Evolutionary conservation across 2,113 vertebrate species (phyloP), one percentile per base, ranked within the genome.

Genomic region (Lonchura striata): DNA sequence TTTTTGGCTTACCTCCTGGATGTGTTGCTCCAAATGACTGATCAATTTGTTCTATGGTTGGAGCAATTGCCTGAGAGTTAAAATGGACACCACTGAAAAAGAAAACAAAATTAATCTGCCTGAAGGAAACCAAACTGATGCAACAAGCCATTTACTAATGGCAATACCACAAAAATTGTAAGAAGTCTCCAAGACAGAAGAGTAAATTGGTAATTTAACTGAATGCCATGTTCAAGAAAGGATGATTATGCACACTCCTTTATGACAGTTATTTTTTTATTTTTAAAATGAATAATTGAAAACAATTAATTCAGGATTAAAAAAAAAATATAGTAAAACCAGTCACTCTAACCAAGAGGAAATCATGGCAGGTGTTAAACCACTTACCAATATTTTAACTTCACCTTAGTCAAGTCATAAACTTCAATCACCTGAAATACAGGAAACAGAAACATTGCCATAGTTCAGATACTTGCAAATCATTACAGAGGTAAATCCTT

Each of bases 311-410:
- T 65, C 15, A 30, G 24, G 23, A 74, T 41, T 69, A 46, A 2
- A 6, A 13, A 41, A 21, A 21, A 47, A 56, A 54, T 20, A 2
- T 0, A 77, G 6, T 69, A 24, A 66, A 69, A 56, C 1, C 7
- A 64, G 37, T 9, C 30, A 61, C 37, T 69, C 49, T 15, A 52
- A 79, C 22, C 50, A 88, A 68, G 22, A 65, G 39, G 35, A 71
- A 53, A 63, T 18, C 18, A 77, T 3, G 13, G 9, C 10, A 56
- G 13, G 9, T 57, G 56, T 79, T 76, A 78, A n/a, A 76, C 80
- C 79, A 98, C 99, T 99, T 97, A 99, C 99, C 99, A 99, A 97
- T 99, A 99, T 99, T 99, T 99, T 98, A 99, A 98, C 97, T 99
- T 99, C 96, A 99, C 99, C 98, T 99, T 99, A 98, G 98, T 99